Evolutionary conservation across 2,113 vertebrate genomes (phyloP).

Genomic region (Zootoca vivipara): DNA sequence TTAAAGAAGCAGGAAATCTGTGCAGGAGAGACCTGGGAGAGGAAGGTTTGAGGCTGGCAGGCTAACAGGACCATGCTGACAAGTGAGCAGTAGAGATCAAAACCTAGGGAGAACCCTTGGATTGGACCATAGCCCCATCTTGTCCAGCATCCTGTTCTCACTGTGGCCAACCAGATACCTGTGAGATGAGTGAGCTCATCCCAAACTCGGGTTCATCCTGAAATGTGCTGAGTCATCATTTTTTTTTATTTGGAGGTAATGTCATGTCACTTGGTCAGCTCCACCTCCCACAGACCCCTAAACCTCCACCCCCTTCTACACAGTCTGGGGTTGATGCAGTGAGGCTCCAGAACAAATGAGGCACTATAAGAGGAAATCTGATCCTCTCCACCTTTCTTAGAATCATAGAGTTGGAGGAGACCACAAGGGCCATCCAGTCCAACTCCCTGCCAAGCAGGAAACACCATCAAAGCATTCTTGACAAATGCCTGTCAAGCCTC

Average conservation of each 20-base stretch:
- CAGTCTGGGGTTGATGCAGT: not conserved
- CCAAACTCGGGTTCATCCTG: not conserved
- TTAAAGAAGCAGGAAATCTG: not conserved
- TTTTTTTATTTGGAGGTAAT: not conserved
- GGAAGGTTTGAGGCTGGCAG: not conserved
- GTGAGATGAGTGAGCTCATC: not conserved
- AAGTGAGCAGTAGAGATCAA: not conserved
- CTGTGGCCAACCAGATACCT: no score
- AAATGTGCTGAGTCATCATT: not conserved
- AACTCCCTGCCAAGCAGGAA: no score
- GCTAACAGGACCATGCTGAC: not conserved
- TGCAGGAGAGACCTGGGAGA: not conserved
- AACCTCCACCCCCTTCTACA: not conserved
- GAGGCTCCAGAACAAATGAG: not conserved
- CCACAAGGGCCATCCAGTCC: no score
- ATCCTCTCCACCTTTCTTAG: not conserved
- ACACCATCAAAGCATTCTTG: no score
- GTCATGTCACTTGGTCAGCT: not conserved
- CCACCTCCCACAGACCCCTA: not conserved
- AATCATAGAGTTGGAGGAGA: no score
- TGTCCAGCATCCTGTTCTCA: no score
- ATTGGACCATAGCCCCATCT: no score
- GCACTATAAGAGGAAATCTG: not conserved
- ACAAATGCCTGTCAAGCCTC: no score
- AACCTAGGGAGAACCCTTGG: no score